Base-by-base conservation (phyloP, 2,113 vertebrate species). In the Setophaga petechia region DNA sequence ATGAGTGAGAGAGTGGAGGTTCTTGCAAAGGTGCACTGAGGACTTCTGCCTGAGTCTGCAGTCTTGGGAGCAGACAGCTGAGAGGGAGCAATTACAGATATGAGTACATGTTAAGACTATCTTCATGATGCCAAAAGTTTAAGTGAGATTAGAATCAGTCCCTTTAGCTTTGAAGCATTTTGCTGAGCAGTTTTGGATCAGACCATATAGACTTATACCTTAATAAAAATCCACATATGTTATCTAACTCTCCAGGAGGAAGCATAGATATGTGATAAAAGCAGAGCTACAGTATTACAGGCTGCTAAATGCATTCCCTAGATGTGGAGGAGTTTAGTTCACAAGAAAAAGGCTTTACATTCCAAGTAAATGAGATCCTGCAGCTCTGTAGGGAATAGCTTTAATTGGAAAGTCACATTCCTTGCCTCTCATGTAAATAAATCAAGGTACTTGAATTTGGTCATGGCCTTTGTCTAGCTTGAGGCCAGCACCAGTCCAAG, bases 341-440 rank as follows among this genome's bases (percentile, higher is more conserved):
- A 84, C 73, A 74, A 83, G 90, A 65, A 81, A 92, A 67, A 52
- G 55, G 57, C n/a, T 94, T 93, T 61, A 84, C 54, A 90, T 97
- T 96, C 91, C 66, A 90, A 92, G 65, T 65, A 96, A 94, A 97
- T 87, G 91, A 89, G 62, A 89, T 91, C 47, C 87, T 90, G 72
- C 24, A 68, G 57, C 31, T 84, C 94, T 94, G 72, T 28, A 84
- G 82, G 67, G 86, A 96, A 96, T 24, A 59, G 46, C 20, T 94
- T 92, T 95, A 95, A 96, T 77, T 88, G 83, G 86, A 94, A 72
- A 93, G 94, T 63, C 47, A 87, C 61, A 94, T 71, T 76, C 47
- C 41, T 62, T 71, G 28, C 39, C 35, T 69, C 46, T 49, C 52
- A 46, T 78, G 65, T 73, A 78, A 97, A 95, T 90, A 91, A 86